These are phyloP conservation scores for Atopsyche davidsoni DNA, from an alignment of 1,140 invertebrate species.

Conservation along the genomic window DNA sequence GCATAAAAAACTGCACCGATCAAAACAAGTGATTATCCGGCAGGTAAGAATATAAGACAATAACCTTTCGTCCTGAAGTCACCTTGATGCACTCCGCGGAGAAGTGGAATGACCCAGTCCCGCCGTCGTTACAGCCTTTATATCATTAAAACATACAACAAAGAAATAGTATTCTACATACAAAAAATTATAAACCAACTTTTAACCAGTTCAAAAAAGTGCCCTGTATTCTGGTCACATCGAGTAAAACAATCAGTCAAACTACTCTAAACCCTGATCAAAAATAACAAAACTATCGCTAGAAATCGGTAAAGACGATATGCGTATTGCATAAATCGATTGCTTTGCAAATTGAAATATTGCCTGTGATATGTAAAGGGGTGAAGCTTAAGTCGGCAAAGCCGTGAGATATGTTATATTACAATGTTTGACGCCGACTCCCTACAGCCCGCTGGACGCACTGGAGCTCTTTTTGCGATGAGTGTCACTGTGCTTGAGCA, in stretches of 20 bases:
- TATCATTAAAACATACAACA: constrained; percentile 1
- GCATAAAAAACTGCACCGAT: constrained; percentile 22
- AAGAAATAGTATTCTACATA: constrained; percentile 7
- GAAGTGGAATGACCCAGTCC: constrained; percentile 21
- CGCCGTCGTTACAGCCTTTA: constrained; percentile 15
- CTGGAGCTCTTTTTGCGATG: constrained; percentile 54
- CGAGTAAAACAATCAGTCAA: constrained; percentile 23
- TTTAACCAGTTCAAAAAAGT: constrained; percentile 8
- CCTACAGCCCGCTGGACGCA: constrained; percentile 20
- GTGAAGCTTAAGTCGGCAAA: constrained; percentile 3
- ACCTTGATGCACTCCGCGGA: constrained; percentile 24
- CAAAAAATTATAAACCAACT: not conserved
- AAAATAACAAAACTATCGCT: constrained; percentile 31
- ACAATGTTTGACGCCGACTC: not conserved
- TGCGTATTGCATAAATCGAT: constrained; percentile 28
- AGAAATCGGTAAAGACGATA: constrained; percentile 29
- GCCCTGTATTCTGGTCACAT: constrained; percentile 11
- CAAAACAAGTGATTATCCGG: constrained; percentile 27
- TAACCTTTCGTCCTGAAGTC: constrained; percentile 27
- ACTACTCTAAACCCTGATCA: constrained; percentile 30
- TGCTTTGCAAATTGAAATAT: constrained; percentile 29
- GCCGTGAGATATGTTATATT: constrained; percentile 10
- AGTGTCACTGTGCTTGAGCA: constrained; percentile 87
- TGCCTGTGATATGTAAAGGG: constrained; percentile 26
- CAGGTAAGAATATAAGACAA: constrained; percentile 31